A percentile compares a stretch with the other conserved stretches of the same genome.
phyloP scores from a whole-genome alignment of 1,140 invertebrate species.

The Periplaneta americana region DNA sequence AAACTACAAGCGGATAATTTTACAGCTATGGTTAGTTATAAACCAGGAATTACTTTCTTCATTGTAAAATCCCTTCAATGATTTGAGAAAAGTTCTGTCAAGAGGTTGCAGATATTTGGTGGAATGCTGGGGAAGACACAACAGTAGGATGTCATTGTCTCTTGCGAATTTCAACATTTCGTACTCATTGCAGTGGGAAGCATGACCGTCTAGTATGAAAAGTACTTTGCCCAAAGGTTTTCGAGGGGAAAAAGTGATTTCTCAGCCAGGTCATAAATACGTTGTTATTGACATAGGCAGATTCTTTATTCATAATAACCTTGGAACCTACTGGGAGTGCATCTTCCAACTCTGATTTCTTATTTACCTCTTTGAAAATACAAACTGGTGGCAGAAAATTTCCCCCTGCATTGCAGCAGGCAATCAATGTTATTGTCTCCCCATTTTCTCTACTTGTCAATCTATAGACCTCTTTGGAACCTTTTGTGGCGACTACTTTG shows the following conservation, averaged over 20 bases:
- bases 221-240: conserved; percentile 25
- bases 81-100: conserved; percentile 29
- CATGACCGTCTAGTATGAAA: conserved; percentile 25
- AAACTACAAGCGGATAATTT: background rate
- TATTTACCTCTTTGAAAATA: conserved; percentile 22
- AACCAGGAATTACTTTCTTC: conserved; percentile 36
- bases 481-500: too few relatives aligned
- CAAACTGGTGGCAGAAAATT: conserved; percentile 21
- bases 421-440: background rate
- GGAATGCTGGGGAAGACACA: conserved; percentile 30
- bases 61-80: conserved; percentile 27
- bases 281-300: conserved; percentile 30
- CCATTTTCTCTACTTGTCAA: background rate
- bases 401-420: conserved; percentile 24
- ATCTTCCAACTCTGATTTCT: conserved; percentile 26
- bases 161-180: conserved; percentile 25
- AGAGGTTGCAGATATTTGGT: conserved; percentile 30
- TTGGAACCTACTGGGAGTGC: conserved; percentile 26
- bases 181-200: conserved; percentile 21
- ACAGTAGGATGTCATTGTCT: conserved; percentile 27
- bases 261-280: conserved; percentile 36
- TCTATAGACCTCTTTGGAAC: too few relatives aligned
- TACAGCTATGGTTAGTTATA: conserved; percentile 27
- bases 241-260: conserved; percentile 16
- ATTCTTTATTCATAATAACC: conserved; percentile 33